Base-by-base conservation (phyloP, 2,797 vertebrate species). In the Synaphobranchus kaupii region DNA sequence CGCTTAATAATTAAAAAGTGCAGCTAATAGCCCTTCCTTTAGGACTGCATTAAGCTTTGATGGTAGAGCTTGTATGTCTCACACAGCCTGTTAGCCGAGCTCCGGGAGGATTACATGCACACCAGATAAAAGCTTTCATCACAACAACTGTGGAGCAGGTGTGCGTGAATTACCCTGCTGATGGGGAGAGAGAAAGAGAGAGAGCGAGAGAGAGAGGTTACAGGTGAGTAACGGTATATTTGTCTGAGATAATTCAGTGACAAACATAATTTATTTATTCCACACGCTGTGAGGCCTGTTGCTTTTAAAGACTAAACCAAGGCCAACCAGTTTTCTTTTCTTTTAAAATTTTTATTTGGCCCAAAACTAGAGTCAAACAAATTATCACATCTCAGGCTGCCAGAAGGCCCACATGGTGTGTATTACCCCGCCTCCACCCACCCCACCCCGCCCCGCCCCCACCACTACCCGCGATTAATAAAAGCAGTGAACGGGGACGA, bases 371-470 rank as follows among this genome's bases (percentile, higher is more conserved):
- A 91, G 94, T 94, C 94, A 92, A 92, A 95, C 94, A 93, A 84
- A 44, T 48, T 2, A 34, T 88, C 83, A 89, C 87, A 89, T 88
- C 88, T 84, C 47, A 85, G 89, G 86, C 85, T 91, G 87, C 31
- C 88, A 85, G 17, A 52, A 87, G 87, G 88, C 90, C 92, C 92
- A 91, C 52, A 93, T 96, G 94, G 93, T 82, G 93, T 89, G 87
- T 88, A 92, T 95, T 95, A 95, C 93, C 93, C 93, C 93, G 91
- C 91, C 34, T 85, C 90, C 94, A 91, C 89, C 91, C 93, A 91
- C 87, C 88, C 92, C 89, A 28, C 63, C 7, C 7, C 20, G 20
- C n/a, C 63, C 3, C 39, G 3, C 39, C 39, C 39, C 39, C 39
- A 39, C 39, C 39, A 39, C 39, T 39, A 39, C 39, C 39, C 39